Conservation (phyloP, 2,797 vertebrate genomes). For the Emys orbicularis region DNA sequence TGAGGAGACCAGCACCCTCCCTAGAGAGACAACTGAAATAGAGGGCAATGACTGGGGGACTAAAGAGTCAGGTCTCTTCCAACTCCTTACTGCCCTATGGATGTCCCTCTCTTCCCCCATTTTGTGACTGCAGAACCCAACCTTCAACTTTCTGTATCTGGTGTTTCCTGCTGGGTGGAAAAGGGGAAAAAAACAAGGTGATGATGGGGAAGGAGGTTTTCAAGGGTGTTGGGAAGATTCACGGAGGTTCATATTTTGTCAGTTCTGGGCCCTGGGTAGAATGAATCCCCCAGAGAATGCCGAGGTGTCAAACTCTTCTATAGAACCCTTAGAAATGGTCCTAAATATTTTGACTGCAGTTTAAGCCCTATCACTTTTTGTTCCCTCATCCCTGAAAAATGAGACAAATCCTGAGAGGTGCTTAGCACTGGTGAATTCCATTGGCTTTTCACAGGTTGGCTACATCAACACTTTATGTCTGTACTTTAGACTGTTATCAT, state of each 20-base stretch:
- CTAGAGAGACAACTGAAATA: not conserved
- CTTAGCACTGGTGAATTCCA: not conserved
- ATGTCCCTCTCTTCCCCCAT: too few relatives aligned
- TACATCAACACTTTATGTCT: not conserved
- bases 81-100: not conserved
- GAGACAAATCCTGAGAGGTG: not conserved
- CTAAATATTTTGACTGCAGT: not conserved
- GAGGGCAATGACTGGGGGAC: not conserved
- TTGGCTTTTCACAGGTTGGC: not conserved
- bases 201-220: not conserved
- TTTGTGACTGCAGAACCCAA: too few relatives aligned
- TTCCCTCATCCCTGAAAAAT: not conserved
- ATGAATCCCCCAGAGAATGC: not conserved
- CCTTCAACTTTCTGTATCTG: not conserved
- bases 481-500: not conserved
- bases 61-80: not conserved
- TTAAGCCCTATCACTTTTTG: not conserved
- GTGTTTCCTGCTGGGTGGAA: not conserved
- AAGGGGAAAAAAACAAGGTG: not conserved
- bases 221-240: not conserved
- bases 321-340: not conserved
- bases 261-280: not conserved
- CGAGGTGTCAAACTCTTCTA: not conserved
- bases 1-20: not conserved
- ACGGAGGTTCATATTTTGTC: not conserved